These are phyloP conservation scores for Perithous albicinctus DNA, from an alignment of 2,888 invertebrate species.

Conservation along the genomic window DNA sequence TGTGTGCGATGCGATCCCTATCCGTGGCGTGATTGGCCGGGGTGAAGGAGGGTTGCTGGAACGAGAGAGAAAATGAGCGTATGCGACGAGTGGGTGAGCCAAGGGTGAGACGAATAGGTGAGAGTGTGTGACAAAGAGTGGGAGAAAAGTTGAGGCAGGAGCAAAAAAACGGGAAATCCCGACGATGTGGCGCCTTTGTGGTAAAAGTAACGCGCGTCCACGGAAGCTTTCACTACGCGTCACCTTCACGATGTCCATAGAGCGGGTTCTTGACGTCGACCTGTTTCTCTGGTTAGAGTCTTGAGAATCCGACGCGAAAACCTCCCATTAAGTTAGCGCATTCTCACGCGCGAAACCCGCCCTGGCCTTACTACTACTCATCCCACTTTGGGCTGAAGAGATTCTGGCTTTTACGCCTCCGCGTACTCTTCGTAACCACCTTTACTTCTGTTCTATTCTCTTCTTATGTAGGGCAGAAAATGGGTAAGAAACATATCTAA, in stretches of 20 bases:
- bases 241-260: neutral
- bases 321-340: slow-evolving; percentile 16
- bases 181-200: slow-evolving; percentile 39
- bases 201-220: slow-evolving; percentile 43
- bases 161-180: slow-evolving; percentile 48
- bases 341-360: slow-evolving; percentile 1
- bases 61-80: slow-evolving; percentile 29
- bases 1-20: slow-evolving; percentile 74
- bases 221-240: slow-evolving; percentile 7
- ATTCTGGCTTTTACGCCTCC: slow-evolving; percentile 9
- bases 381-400: slow-evolving; percentile 3
- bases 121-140: slow-evolving; percentile 19
- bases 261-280: slow-evolving; percentile 11
- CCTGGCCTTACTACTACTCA: slow-evolving; percentile 24
- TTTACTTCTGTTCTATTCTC: neutral
- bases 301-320: slow-evolving; percentile 29
- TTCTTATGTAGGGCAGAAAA: neutral
- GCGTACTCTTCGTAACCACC: neutral
- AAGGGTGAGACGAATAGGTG: slow-evolving; percentile 8
- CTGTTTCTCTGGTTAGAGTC: slow-evolving; percentile 12
- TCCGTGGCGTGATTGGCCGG: slow-evolving; percentile 76
- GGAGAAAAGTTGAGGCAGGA: slow-evolving; percentile 2
- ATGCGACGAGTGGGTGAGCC: neutral
- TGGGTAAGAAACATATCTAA: neutral
- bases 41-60: slow-evolving; percentile 50